These are phyloP conservation scores for Sicus ferrugineus DNA, from an alignment of 2,888 invertebrate genomes.

Conservation along the genomic window DNA sequence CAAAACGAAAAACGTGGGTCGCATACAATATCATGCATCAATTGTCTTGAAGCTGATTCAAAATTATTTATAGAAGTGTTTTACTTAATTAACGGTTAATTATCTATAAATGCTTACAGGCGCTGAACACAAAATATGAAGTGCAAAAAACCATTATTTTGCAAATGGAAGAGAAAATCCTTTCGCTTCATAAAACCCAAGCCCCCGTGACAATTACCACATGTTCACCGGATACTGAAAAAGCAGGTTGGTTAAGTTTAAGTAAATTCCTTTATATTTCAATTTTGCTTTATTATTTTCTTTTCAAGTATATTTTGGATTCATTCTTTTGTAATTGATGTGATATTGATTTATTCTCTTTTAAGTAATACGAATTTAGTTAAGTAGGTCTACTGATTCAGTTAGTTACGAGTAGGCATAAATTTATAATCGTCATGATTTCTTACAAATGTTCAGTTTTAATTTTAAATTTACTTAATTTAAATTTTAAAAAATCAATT, in stretches of 20 bases:
- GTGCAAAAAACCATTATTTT: slow-evolving; percentile 68
- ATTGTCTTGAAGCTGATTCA: too few species aligned
- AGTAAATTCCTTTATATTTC: background rate
- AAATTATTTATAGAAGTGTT: too few species aligned
- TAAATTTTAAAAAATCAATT: background rate
- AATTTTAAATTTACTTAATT: too few species aligned
- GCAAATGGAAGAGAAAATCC: slow-evolving; percentile 68
- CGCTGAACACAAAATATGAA: slow-evolving; percentile 70
- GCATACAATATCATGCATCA: too few species aligned
- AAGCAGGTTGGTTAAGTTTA: slow-evolving; percentile 55
- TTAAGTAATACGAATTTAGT: too few species aligned
- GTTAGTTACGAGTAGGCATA: too few species aligned
- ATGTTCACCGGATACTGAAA: slow-evolving; percentile 63
- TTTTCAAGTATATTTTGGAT: too few species aligned
- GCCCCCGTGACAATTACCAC: slow-evolving; percentile 50
- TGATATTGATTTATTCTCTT: too few species aligned
- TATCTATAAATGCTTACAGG: slow-evolving; percentile 57
- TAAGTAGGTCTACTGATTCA: background rate
- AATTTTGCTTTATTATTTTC: too few species aligned
- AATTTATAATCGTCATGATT: too few species aligned
- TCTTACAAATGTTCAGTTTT: background rate
- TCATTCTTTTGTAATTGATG: too few species aligned
- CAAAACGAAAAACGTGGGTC: too few species aligned
- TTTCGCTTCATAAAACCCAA: slow-evolving; percentile 67
- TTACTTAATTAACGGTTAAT: background rate